phyloP scores from a whole-genome alignment of 2,113 vertebrate genomes.

The Oncorhynchus tshawytscha region DNA sequence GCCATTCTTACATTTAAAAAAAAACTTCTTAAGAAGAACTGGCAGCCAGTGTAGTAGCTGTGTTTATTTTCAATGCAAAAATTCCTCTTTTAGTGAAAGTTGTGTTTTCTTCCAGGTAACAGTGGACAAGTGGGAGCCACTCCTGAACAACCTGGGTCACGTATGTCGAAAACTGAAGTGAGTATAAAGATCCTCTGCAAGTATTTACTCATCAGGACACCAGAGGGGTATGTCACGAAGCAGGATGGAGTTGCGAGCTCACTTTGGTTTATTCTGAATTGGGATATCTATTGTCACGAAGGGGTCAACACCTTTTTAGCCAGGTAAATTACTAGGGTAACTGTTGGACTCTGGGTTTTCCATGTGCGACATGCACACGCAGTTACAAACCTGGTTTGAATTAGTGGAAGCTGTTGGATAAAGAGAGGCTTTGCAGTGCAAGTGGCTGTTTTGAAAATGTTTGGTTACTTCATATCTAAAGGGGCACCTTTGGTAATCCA shows the following conservation, averaged over 20 bases:
- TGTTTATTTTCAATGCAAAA: too few relatives aligned
- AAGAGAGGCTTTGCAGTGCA: conserved; percentile 17
- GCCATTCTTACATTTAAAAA: too few relatives aligned
- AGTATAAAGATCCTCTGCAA: conserved; percentile 52
- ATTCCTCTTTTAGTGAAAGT: background rate
- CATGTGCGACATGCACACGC: too few relatives aligned
- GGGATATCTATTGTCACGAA: too few relatives aligned
- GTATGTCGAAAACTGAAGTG: conserved; percentile 98
- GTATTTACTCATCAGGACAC: background rate
- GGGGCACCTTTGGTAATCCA: background rate
- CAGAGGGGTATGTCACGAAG: too few relatives aligned
- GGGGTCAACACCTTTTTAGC: too few relatives aligned
- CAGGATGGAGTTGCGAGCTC: too few relatives aligned
- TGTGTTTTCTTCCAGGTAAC: conserved; percentile 79
- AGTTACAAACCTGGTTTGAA: too few relatives aligned
- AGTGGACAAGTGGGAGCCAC: conserved; percentile 98
- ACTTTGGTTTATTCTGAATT: too few relatives aligned
- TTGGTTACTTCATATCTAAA: conserved; percentile 13
- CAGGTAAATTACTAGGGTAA: background rate
- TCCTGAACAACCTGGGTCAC: conserved; percentile 95
- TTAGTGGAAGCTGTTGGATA: too few relatives aligned
- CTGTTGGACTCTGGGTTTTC: background rate
- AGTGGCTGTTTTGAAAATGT: conserved; percentile 24
- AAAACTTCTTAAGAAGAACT: too few relatives aligned
- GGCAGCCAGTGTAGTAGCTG: too few relatives aligned